Evolutionary conservation across 2,888 invertebrate species (phyloP), one percentile per base, ranked within the genome.

Genomic region (Diarsia dahlii): DNA sequence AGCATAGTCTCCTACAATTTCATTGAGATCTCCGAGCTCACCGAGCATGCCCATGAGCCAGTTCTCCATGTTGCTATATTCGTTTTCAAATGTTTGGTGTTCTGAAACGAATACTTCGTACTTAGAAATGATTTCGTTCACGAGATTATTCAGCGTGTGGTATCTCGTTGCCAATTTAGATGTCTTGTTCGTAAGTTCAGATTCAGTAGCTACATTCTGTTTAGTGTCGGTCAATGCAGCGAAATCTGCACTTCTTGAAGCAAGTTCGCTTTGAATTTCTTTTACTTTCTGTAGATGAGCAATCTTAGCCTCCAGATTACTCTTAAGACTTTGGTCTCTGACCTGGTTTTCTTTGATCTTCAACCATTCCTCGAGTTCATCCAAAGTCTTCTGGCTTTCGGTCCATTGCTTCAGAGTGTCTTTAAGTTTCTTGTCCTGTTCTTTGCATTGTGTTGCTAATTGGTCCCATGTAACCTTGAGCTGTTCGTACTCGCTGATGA

Each of bases 281-380:
- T 97, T 97, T 0, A 99, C 96, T 92, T 98, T 98, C 73, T 98
- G 97, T 71, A 99, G 95, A 93, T 99, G 98, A 13, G 97, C 97
- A 82, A 97, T 97, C 94, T 99, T 99, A 3, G 98, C 97, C 86
- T 98, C 98, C 52, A 98, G 97, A 6, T 98, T 98, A 90, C 98
- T 99, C 93, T 98, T 98, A 3, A 99, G 97, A 85, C 98, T 98
- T 93, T 99, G 99, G 92, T 99, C 99, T 93, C 99, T 98, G 0
- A 99, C 97, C 91, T 98, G 98, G 68, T 97, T 97, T 94, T 99
- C 99, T 91, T 98, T 98, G 70, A 98, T 97, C 91, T 98, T 98
- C 69, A 99, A 97, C 99, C 99, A 99, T 67, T 97, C 97, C 89
- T 98, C 98, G 3, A 99, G 95, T 76, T 97, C 97, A 84, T 98